These are phyloP conservation scores for Ommatoiulus sabulosus DNA, from an alignment of 2,888 invertebrate species.

Conservation along the genomic window DNA sequence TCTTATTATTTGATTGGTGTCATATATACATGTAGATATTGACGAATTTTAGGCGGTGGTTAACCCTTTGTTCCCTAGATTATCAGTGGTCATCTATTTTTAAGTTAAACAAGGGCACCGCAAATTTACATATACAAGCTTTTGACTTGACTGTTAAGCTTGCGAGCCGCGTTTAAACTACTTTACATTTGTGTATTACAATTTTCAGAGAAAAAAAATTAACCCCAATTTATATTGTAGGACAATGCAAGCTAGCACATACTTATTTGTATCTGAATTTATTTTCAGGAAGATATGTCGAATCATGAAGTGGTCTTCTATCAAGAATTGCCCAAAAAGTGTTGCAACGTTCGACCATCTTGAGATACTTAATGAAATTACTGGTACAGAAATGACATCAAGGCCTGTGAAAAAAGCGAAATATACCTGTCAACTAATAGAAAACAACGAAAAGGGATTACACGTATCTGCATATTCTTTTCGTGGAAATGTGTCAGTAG, in stretches of 20 bases:
- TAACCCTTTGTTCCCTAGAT: neutral
- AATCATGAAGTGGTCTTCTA: constrained; percentile 42
- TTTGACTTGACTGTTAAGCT: too few relatives aligned
- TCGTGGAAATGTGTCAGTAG: neutral
- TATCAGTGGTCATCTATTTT: neutral
- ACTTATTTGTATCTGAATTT: neutral
- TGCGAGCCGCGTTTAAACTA: too few relatives aligned
- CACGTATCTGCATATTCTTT: neutral
- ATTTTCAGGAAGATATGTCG: constrained; percentile 47
- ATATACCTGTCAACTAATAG: constrained; percentile 58
- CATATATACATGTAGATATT: neutral
- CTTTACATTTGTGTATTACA: too few relatives aligned
- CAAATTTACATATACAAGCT: neutral
- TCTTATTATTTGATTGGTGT: neutral
- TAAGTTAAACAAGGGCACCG: neutral
- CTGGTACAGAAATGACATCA: constrained; percentile 45
- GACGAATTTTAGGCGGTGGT: neutral
- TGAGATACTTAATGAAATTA: neutral
- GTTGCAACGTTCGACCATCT: neutral
- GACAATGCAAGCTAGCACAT: too few relatives aligned
- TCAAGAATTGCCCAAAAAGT: constrained; percentile 7
- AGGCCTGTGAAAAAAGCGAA: constrained; percentile 58
- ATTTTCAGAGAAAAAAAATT: too few relatives aligned
- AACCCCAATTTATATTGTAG: too few relatives aligned
- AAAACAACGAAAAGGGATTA: constrained; percentile 11